Conservation (phyloP, 2,113 vertebrate species). For the Hyperopisus bebe region DNA sequence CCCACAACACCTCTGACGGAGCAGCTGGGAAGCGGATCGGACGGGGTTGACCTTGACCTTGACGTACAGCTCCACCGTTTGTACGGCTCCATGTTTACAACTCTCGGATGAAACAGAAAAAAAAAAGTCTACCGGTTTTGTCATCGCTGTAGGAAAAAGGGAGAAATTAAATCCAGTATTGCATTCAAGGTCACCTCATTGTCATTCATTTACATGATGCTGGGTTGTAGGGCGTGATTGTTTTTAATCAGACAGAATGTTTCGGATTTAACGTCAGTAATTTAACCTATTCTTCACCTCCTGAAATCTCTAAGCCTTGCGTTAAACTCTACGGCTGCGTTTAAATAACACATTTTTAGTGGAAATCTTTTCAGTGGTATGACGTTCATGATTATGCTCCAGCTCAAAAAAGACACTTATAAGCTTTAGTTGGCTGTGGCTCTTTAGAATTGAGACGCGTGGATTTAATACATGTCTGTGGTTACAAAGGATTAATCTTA, state of each 20-base stretch:
- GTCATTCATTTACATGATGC: not conserved
- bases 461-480: not conserved
- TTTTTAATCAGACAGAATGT: conserved; percentile 17
- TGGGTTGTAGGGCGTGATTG: conserved; percentile 1
- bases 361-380: not conserved
- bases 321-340: not conserved
- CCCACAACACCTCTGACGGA: not conserved
- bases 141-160: not conserved
- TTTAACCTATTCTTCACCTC: conserved; percentile 15
- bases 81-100: not conserved
- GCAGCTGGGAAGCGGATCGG: not conserved
- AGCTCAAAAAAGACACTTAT: not conserved
- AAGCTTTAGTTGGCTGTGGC: not conserved
- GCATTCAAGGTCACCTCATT: conserved; percentile 11
- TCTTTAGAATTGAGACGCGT: not conserved
- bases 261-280: conserved; percentile 12
- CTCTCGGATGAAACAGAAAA: not conserved
- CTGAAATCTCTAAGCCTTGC: conserved; percentile 14
- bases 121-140: not conserved
- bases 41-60: not conserved
- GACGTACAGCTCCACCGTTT: not conserved
- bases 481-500: not conserved
- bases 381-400: not conserved
- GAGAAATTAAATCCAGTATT: conserved; percentile 60
- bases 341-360: not conserved